Percentiles rank a stretch among this genome's conserved stretches.
These are phyloP conservation scores for Teleopsis dalmanni DNA, from an alignment of 1,140 invertebrate genomes.

Conservation along the genomic window DNA sequence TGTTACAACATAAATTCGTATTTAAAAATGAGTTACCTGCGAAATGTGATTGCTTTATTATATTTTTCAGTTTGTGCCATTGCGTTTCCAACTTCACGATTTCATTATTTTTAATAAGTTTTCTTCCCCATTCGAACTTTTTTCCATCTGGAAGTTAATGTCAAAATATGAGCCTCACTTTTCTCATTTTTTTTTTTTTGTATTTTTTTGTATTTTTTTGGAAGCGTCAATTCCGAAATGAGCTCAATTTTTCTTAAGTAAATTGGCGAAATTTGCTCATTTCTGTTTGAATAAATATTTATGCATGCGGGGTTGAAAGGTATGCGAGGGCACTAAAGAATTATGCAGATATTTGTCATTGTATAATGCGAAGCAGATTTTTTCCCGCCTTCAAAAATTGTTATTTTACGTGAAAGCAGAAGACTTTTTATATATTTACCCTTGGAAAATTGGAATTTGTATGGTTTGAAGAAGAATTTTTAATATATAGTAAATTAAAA, in stretches of 20 bases:
- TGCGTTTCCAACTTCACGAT: not conserved
- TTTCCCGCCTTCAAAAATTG: not conserved
- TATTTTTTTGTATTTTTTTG: not conserved
- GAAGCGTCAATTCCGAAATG: conserved; percentile 1
- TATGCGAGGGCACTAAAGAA: not conserved
- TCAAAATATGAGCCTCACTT: too few species aligned
- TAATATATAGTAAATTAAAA: too few species aligned
- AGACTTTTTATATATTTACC: too few species aligned
- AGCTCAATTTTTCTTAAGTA: conserved; percentile 11
- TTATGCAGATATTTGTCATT: conserved; percentile 7
- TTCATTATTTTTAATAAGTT: not conserved
- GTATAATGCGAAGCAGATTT: conserved; percentile 6
- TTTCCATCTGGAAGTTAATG: not conserved
- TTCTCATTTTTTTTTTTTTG: not conserved
- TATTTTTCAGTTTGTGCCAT: not conserved
- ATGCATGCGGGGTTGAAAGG: not conserved
- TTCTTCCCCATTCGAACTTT: not conserved
- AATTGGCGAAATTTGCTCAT: conserved; percentile 6
- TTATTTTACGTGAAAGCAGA: conserved; percentile 7
- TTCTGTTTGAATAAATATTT: not conserved
- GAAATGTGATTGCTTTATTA: not conserved
- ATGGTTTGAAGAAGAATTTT: too few species aligned
- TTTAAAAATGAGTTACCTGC: conserved; percentile 15
- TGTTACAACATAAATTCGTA: conserved; percentile 11
- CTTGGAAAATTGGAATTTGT: too few species aligned